These are phyloP conservation scores for Cheirogaleus medius DNA, from an alignment of 2,113 vertebrate genomes.

Conservation along the genomic window DNA sequence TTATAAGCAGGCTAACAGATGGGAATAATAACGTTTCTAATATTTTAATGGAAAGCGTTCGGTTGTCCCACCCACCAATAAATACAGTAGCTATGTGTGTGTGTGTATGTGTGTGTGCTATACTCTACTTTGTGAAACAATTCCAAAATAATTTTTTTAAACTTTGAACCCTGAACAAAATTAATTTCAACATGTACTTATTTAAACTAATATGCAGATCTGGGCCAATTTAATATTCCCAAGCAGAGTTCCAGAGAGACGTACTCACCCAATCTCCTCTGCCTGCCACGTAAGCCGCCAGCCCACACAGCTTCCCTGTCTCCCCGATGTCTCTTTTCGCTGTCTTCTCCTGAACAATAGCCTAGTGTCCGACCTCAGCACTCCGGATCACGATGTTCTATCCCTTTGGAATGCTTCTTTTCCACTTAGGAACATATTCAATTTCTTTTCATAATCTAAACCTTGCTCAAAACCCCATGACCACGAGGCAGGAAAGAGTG, in stretches of 20 bases:
- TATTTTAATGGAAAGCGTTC: slow-evolving; percentile 16
- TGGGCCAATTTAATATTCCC: slow-evolving; percentile 21
- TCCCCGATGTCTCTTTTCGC: neutral
- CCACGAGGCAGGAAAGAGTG: neutral
- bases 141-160: neutral
- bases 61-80: neutral
- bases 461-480: neutral
- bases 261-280: neutral
- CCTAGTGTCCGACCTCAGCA: neutral
- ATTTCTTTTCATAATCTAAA: slow-evolving; percentile 17
- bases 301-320: neutral
- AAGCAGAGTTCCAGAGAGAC: neutral
- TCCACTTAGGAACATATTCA: neutral
- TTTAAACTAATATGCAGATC: neutral
- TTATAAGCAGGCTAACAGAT: slow-evolving; percentile 62
- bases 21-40: slow-evolving; percentile 54
- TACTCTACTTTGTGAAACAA: neutral
- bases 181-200: neutral
- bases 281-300: neutral
- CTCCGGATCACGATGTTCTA: neutral
- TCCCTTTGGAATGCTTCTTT: neutral
- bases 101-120: neutral
- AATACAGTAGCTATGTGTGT: slow-evolving; percentile 3
- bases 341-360: neutral
- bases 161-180: neutral